Base-by-base conservation (phyloP, 2,113 vertebrate genomes). In the Phrynocephalus versicolor region DNA sequence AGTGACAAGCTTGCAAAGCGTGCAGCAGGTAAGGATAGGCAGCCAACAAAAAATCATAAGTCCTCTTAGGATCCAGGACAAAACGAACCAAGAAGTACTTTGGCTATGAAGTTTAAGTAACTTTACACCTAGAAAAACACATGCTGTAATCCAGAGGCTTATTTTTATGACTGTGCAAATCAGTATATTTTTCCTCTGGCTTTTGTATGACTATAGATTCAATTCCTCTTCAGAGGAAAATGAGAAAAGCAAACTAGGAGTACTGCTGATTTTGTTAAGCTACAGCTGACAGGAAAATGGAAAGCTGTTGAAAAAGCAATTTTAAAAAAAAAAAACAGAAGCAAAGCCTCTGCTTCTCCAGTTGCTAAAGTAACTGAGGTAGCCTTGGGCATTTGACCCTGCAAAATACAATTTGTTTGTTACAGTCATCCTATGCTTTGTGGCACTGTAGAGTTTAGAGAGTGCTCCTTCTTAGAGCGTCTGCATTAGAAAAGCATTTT, bases 131-230 rank as follows among this genome's bases (percentile, higher is more conserved):
- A 89, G 89, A 85, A 89, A 94, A 91, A 85, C 90, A 94, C 81
- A 93, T 92, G 84, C 2, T 88, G 89, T 83, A 71, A 33, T 77
- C 41, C 74, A 90, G 55, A 73, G 88, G 83, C 83, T 93, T 89
- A 89, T 91, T 95, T 94, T 92, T 86, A 91, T 87, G 84, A 85
- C 88, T 90, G 77, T 87, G 87, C 82, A 91, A 91, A 94, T 90
- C 33, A 89, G 57, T 83, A 9, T 21, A 39, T 90, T 91, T 94
- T 87, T 83, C n/a, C 82, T 89, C 27, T 25, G 35, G 3, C 35
- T 92, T 85, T 93, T 88, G 76, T 85, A 72, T 67, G 55, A 51
- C 7, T 65, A 27, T 37, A 41, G 33, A 41, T 9, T 62, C 10
- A 35, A 30, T 69, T 71, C 45, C 45, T 60, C 64, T 77, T 62